Conservation (phyloP, 2,888 invertebrate genomes). For the Troglohyphantes excavatus region DNA sequence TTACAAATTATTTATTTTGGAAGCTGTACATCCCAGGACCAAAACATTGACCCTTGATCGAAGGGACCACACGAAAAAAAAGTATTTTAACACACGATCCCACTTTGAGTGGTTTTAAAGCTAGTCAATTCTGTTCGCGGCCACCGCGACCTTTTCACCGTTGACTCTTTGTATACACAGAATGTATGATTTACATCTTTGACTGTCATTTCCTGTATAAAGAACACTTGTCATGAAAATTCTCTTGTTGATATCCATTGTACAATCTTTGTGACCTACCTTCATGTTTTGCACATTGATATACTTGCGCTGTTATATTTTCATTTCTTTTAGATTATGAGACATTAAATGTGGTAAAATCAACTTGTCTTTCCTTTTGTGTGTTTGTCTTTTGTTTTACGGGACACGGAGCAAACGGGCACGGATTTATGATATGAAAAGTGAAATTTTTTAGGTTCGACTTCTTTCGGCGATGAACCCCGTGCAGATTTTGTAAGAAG, state of each 20-base stretch:
- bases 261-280: slow-evolving; percentile 76
- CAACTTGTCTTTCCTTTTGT: background rate
- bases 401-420: too few relatives aligned
- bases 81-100: slow-evolving; percentile 69
- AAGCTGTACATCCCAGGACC: slow-evolving; percentile 64
- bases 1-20: background rate
- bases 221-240: slow-evolving; percentile 37
- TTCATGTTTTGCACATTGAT: slow-evolving; percentile 78
- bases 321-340: slow-evolving; percentile 72
- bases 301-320: slow-evolving; percentile 77
- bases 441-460: too few relatives aligned
- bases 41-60: slow-evolving; percentile 30
- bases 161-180: slow-evolving; percentile 62
- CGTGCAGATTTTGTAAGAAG: too few relatives aligned
- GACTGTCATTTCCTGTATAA: slow-evolving; percentile 54
- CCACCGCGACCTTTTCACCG: slow-evolving; percentile 12
- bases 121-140: slow-evolving; percentile 54
- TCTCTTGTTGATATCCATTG: slow-evolving; percentile 72
- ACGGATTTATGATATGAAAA: too few relatives aligned
- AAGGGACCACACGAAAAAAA: slow-evolving; percentile 72
- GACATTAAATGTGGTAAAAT: slow-evolving; percentile 77
- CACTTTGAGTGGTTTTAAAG: slow-evolving; percentile 69
- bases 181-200: slow-evolving; percentile 66
- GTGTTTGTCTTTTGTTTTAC: too few relatives aligned
- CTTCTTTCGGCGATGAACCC: too few relatives aligned